Base-by-base conservation (phyloP, 2,113 vertebrate genomes). In the Rana temporaria region DNA sequence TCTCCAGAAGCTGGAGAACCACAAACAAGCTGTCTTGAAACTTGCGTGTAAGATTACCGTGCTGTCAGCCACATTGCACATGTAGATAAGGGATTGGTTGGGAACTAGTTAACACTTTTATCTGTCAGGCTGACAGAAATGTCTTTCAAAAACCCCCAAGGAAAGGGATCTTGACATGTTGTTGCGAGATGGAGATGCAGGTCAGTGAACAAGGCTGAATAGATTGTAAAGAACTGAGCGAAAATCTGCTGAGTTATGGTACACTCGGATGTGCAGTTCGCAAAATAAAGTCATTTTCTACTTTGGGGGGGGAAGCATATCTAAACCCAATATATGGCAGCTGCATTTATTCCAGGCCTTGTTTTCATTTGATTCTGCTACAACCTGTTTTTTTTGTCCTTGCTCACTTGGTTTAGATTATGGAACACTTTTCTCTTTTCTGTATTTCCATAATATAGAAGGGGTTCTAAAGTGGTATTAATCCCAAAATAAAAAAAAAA, bases 1-100 rank as follows among this genome's bases (percentile, higher is more conserved):
- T 62, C 57, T 42, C 19, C 72, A 22, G 72, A 38, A 62, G 55
- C 57, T 42, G 32, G 14, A 30, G 30, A 53, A 32, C 70, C 70
- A 73, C 70, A 73, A 75, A 62, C 56, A n/a, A 18, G 20, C 53
- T 12, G 56, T 57, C 30, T 60, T 20, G 18, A 19, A 26, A 38
- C 56, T 8, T 30, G 71, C 55, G 12, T 74, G 55, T 26, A 74
- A 32, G 71, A 71, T 71, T 71, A 56, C 69, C 20, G 24, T n/a
- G 16, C 24, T 1, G 19, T 34, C 53, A 38, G 30, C 55, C 19
- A 62, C 72, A 75, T 22, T 75, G 72, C 56, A 42, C 26, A 22
- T n/a, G n/a, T 22, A 75, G 72, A 75, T 60, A 75, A 75, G 72
- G 24, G n/a, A 42, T 12, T 75, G 56, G 72, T 75, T 30, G 72